Evolutionary conservation across 2,888 invertebrate species (phyloP).

Genomic region (Ceratothoa steindachneri): DNA sequence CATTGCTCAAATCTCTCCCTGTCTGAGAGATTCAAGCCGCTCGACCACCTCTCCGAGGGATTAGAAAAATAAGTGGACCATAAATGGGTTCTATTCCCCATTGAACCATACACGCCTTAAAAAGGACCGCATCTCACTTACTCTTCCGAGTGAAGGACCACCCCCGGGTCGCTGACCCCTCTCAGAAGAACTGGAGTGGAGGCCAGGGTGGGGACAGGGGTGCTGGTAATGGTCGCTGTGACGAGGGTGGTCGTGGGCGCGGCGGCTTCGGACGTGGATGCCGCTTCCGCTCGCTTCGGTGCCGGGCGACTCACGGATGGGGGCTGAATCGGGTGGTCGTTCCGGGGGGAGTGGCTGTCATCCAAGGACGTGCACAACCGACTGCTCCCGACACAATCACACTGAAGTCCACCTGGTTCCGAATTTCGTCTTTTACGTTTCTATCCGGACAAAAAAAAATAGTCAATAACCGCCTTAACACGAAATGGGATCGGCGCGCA

Average conservation of each 20-base stretch:
- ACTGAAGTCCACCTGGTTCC: slow-evolving; percentile 19
- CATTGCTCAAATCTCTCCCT: no score
- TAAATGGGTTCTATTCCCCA: no score
- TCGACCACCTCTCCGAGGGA: no score
- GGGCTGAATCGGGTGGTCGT: not conserved
- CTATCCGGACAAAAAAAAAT: no score
- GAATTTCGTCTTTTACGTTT: slow-evolving; percentile 32
- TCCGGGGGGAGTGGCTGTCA: not conserved
- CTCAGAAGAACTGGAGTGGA: not conserved
- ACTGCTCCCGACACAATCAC: not conserved
- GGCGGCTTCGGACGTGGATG: not conserved
- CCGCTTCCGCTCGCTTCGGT: not conserved
- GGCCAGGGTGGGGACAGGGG: not conserved
- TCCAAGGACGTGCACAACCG: not conserved
- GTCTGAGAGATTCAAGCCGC: no score
- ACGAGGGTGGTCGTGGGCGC: not conserved
- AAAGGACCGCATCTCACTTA: no score
- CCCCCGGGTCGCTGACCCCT: not conserved
- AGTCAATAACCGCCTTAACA: no score
- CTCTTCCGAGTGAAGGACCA: not conserved
- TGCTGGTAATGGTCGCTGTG: not conserved
- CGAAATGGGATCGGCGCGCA: no score
- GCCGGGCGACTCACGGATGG: not conserved
- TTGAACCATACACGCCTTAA: no score
- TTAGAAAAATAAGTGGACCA: no score